Conservation (phyloP, 1,140 invertebrate genomes). For the Cydia fagiglandana region DNA sequence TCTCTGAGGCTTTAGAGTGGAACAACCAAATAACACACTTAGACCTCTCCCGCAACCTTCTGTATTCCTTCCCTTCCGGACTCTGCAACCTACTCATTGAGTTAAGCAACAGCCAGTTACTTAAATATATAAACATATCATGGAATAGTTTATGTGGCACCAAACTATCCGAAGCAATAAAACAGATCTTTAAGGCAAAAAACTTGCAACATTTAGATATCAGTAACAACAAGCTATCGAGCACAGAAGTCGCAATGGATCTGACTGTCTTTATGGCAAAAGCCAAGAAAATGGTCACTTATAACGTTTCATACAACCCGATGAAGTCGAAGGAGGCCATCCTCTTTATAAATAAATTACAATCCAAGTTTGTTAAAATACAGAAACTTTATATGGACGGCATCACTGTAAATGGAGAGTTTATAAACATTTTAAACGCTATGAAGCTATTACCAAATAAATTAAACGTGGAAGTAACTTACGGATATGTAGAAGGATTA, state of each 20-base stretch:
- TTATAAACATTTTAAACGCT: neutral
- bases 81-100: constrained; percentile 42
- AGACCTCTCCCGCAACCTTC: constrained; percentile 72
- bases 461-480: neutral
- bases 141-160: constrained; percentile 53
- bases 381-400: neutral
- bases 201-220: constrained; percentile 47
- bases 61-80: constrained; percentile 46
- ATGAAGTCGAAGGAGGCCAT: neutral
- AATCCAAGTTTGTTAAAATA: neutral
- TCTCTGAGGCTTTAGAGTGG: constrained; percentile 60
- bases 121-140: constrained; percentile 55
- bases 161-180: constrained; percentile 44
- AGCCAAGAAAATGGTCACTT: neutral
- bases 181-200: constrained; percentile 42
- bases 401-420: neutral
- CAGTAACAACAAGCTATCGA: constrained; percentile 53
- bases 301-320: constrained; percentile 5
- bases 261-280: neutral
- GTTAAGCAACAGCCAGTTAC: constrained; percentile 42
- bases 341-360: neutral
- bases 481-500: neutral
- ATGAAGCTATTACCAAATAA: neutral
- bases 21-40: constrained; percentile 62
- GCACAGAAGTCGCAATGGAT: constrained; percentile 35